Base-by-base conservation (phyloP, 2,113 vertebrate genomes). In the Corydoras sp. region DNA sequence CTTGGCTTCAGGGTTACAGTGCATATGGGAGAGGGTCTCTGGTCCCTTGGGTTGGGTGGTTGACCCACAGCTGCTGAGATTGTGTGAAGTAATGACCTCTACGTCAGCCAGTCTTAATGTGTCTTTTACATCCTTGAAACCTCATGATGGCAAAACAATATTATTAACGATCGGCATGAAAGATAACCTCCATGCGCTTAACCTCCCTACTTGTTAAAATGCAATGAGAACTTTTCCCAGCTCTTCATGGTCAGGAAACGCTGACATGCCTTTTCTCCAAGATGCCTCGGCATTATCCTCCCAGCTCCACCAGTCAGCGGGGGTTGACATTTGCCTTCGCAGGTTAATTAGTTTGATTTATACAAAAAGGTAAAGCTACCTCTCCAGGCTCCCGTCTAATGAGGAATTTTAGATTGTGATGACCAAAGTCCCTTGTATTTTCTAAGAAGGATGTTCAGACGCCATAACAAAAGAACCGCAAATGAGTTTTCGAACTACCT, bases 261-360 rank as follows among this genome's bases (percentile, higher is more conserved):
- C 77, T 75, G 73, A 69, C 54, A 24, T 58, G 31, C 51, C 51
- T 49, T 71, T 64, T 62, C 54, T 64, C 48, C 56, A 59, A 73
- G 76, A 70, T 29, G 64, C 78, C 75, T 69, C 61, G 65, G 78
- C 72, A 32, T 69, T 69, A 56, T 75, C 72, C 69, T 75, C 72
- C 43, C 59, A 67, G 69, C n/a, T 51, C 51, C 54, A 58, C 78
- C 76, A 71, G 78, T 81, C 83, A 81, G 80, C 69, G 81, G 83
- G 83, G 75, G 70, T 69, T 88, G 86, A 87, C 86, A 88, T 88
- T 89, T 85, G 83, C 83, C 79, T 76, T 83, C 83, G 83, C 80
- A 74, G 82, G 80, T 82, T 86, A 85, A 88, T 88, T 88, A 88
- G 81, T 79, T 73, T 73, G 77, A 83, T 81, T 84, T 82, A 77